Conservation (phyloP, 2,888 invertebrate genomes). For the Gymnocheta viridis region DNA sequence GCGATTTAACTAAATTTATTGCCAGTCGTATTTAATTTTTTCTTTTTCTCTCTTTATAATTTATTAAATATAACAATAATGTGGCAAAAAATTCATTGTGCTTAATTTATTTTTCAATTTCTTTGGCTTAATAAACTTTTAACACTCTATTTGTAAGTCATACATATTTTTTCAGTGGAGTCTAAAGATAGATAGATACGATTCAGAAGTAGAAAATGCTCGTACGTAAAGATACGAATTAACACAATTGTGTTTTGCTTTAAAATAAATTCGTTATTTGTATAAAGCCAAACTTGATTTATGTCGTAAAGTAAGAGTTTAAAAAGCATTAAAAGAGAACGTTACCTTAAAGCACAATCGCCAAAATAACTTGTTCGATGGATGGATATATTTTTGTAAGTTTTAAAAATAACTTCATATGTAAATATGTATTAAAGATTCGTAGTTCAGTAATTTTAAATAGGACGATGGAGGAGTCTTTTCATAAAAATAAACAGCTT, state of each 20-base stretch:
- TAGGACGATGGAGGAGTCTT: too few species aligned
- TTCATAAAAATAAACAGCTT: too few species aligned
- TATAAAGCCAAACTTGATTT: constrained; percentile 24
- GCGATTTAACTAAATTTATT: constrained; percentile 25
- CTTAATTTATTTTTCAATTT: constrained; percentile 7
- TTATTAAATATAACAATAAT: constrained; percentile 32
- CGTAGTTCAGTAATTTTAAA: too few species aligned
- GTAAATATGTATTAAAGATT: too few species aligned
- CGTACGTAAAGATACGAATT: constrained; percentile 18
- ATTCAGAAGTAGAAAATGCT: not conserved
- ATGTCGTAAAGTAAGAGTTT: not conserved
- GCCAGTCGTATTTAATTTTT: not conserved
- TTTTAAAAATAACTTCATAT: too few species aligned
- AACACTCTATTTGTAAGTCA: not conserved
- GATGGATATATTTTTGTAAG: too few species aligned
- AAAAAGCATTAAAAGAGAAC: constrained; percentile 6
- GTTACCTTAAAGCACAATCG: not conserved
- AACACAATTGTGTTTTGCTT: not conserved
- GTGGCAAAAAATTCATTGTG: not conserved
- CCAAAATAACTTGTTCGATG: not conserved
- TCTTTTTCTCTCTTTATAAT: constrained; percentile 10
- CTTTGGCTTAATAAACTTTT: not conserved
- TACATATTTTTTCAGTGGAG: not conserved
- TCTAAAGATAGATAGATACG: not conserved
- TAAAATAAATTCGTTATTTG: not conserved